Base-by-base conservation (phyloP, 2,113 vertebrate genomes). In the Sisor rabdophorus region DNA sequence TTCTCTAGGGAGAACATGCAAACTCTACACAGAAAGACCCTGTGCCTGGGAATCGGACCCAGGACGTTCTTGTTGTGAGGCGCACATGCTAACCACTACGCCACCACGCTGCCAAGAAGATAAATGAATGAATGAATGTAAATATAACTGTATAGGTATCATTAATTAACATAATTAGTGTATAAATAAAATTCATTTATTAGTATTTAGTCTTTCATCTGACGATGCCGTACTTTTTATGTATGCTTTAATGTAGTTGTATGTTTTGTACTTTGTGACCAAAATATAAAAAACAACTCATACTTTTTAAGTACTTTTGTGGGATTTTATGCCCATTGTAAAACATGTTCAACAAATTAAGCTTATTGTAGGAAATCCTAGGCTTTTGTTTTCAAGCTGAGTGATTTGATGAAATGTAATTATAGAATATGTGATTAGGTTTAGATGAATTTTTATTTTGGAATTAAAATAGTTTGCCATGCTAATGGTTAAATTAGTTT, bases 171-270 rank as follows among this genome's bases (percentile, higher is more conserved):
- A 17, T 65, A 44, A 67, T 22, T 67, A 9, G 16, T 24, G 8
- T 52, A 50, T 17, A 67, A 50, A 48, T 7, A 68, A 19, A 19
- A 11, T 52, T 48, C 4, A 16, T 52, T 54, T 16, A 16, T 1
- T 64, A 63, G 44, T 16, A 32, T 7, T 3, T 48, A 22, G 28
- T 63, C 2, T 17, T 53, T 67, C 61, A 28, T 47, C 47, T 26
- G 17, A 56, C 20, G n/a, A 26, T n/a, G 36, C 30, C n/a, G 24
- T 53, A 47, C 67, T 61, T 63, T 61, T 78, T 71, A 78, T 78
- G 76, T 78, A 63, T 78, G 76, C 76, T 78, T 44, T 78, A 32
- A 78, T 71, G 67, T 71, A 78, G 67, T 71, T 78, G 65, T 48
- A 60, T 28, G 30, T 59, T 36, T 44, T 77, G 64, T 60, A 68